Base-by-base conservation (phyloP, 2,113 vertebrate genomes). In the Lampris incognitus region DNA sequence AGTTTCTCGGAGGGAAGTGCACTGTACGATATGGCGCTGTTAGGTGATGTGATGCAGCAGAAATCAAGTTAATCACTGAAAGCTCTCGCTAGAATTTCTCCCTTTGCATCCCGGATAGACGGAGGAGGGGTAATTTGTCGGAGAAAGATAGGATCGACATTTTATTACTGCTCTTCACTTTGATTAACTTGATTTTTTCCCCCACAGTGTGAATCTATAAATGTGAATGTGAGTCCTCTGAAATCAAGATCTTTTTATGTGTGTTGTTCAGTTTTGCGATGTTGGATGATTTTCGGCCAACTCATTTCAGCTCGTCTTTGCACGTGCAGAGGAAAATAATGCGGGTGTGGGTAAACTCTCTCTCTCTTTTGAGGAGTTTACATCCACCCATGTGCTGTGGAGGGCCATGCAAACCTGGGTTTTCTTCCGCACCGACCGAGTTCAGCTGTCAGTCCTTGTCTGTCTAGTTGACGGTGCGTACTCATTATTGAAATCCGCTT, bases 361-460 rank as follows among this genome's bases (percentile, higher is more conserved):
- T 49, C 13, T 60, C 55, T 58, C 58, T 80, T 74, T 82, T 72
- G 71, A 74, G 81, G 55, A 75, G 74, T 76, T 68, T 82, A 24
- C 24, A 0, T 24, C 24, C 24, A 24, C 24, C 24, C 24, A 24
- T 24, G 24, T 24, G 24, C 24, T 24, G 24, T 24, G 24, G 24
- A 24, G 24, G 24, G 24, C 24, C 24, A 24, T 24, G 24, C 24
- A 24, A 24, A 24, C 24, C 24, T 24, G 24, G 24, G 24, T 24
- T 24, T 24, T 24, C 24, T 24, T 24, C 24, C 24, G 24, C 24
- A 24, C 24, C 24, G 24, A 24, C 24, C 24, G 24, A 24, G 24
- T 24, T 24, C 24, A 24, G 24, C 24, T 24, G 24, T 24, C 24
- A 24, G 24, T 24, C 24, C 24, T 24, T 24, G 24, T 24, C 24